A percentile compares a stretch with the other conserved stretches of the same genome.
phyloP scores from a whole-genome alignment of 2,888 invertebrate species.

The Stenolophus ochropezus region DNA sequence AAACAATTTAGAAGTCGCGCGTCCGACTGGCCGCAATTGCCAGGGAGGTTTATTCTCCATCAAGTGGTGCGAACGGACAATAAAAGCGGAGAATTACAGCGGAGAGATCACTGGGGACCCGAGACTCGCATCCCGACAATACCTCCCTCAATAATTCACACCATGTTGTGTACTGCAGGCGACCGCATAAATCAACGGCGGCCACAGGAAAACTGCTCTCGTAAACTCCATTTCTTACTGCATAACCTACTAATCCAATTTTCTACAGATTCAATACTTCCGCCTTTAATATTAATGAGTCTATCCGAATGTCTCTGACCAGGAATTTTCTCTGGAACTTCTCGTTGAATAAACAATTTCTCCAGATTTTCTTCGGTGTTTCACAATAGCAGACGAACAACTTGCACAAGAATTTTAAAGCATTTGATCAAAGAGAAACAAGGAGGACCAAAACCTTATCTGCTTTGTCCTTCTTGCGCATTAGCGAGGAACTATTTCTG shows the following conservation, averaged over 20 bases:
- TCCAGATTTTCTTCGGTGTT: too few relatives aligned
- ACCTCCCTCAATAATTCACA: conserved; percentile 30
- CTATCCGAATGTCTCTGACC: not conserved
- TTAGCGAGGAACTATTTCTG: too few relatives aligned
- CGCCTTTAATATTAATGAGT: not conserved
- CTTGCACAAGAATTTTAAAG: too few relatives aligned
- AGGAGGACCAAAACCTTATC: too few relatives aligned
- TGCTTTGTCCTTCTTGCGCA: too few relatives aligned
- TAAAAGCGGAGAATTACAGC: conserved; percentile 61
- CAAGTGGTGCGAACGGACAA: conserved; percentile 59
- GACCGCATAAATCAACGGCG: conserved; percentile 19
- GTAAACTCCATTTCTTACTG: conserved; percentile 12
- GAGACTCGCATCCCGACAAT: conserved; percentile 6
- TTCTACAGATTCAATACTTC: not conserved
- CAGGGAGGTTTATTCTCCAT: conserved; percentile 62
- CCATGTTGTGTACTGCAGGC: conserved; percentile 18
- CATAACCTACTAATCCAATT: conserved; percentile 20
- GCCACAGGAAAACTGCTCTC: conserved; percentile 18
- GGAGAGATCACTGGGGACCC: conserved; percentile 32
- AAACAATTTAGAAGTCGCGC: conserved; percentile 43
- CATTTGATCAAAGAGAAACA: too few relatives aligned
- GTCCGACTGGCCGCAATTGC: conserved; percentile 56
- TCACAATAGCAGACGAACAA: too few relatives aligned
- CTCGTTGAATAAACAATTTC: too few relatives aligned
- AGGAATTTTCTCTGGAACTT: not conserved